A percentile compares a stretch with the other conserved stretches of the same genome.
These are phyloP conservation scores for Patella pellucida DNA, from an alignment of 2,888 invertebrate species.

Conservation along the genomic window DNA sequence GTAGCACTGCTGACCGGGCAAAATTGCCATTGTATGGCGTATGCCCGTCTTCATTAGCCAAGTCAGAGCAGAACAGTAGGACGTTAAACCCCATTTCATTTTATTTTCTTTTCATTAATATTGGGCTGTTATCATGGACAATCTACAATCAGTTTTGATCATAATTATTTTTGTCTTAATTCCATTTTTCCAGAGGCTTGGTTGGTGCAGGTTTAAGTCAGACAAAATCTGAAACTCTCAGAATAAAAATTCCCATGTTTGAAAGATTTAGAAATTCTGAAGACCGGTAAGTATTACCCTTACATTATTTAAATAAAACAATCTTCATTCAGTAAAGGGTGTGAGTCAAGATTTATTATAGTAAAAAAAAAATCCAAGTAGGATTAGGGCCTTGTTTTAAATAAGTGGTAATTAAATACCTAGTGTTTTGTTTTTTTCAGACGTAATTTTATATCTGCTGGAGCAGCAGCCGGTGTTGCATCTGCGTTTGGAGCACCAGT, in stretches of 20 bases:
- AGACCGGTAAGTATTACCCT: slow-evolving; percentile 47
- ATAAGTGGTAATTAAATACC: not conserved
- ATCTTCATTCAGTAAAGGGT: too few relatives aligned
- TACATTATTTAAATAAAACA: too few relatives aligned
- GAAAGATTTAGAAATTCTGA: slow-evolving; percentile 64
- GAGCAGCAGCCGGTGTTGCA: slow-evolving; percentile 72
- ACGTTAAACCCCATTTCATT: too few relatives aligned
- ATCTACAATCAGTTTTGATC: too few relatives aligned
- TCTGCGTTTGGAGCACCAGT: slow-evolving; percentile 73
- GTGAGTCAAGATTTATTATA: too few relatives aligned
- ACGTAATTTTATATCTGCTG: slow-evolving; percentile 70
- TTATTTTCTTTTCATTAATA: too few relatives aligned
- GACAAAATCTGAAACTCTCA: slow-evolving; percentile 54
- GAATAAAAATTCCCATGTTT: slow-evolving; percentile 55
- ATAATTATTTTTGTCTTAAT: not conserved
- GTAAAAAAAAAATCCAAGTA: too few relatives aligned
- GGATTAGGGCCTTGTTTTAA: not conserved
- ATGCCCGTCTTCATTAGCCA: too few relatives aligned
- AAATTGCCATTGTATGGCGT: too few relatives aligned
- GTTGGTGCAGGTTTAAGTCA: slow-evolving; percentile 64
- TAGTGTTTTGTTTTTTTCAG: slow-evolving; percentile 42
- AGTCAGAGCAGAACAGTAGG: too few relatives aligned
- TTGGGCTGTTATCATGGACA: too few relatives aligned
- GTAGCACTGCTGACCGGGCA: too few relatives aligned
- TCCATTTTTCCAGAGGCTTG: slow-evolving; percentile 50